These are phyloP conservation scores for Poecilia wingei DNA, from an alignment of 2,797 vertebrate species.

Conservation along the genomic window DNA sequence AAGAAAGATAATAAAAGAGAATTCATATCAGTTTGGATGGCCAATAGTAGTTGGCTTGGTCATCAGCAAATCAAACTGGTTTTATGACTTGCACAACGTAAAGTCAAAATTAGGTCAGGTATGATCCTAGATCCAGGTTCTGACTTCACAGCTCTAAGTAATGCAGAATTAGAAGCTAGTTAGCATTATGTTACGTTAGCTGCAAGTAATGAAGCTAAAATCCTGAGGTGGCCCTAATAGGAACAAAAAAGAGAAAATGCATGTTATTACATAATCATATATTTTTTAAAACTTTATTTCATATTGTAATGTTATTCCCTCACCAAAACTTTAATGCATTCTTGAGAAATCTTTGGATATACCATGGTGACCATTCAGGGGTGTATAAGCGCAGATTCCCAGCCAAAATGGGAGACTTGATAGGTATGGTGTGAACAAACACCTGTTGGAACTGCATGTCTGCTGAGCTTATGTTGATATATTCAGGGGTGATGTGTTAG, in stretches of 20 bases:
- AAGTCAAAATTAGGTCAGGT: background rate
- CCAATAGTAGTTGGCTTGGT: background rate
- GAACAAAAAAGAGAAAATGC: background rate
- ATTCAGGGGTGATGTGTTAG: background rate
- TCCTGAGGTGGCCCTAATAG: background rate
- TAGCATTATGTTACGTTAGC: background rate
- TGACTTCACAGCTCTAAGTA: background rate
- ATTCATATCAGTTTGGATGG: background rate
- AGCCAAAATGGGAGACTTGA: no score
- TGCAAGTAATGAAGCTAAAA: background rate
- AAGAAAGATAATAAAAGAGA: background rate
- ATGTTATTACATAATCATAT: no score
- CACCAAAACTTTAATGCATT: background rate
- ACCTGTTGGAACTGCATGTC: no score
- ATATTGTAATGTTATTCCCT: background rate
- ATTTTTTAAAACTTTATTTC: background rate
- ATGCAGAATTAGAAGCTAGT: background rate
- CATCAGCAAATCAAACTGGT: background rate
- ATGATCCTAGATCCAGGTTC: background rate
- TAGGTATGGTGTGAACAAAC: no score
- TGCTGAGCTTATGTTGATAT: no score
- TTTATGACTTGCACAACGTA: background rate
- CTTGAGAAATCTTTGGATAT: background rate
- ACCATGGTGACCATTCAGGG: background rate
- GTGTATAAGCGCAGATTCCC: background rate